These are phyloP conservation scores for Cerastoderma edule DNA, from an alignment of 2,888 invertebrate species.

Conservation along the genomic window DNA sequence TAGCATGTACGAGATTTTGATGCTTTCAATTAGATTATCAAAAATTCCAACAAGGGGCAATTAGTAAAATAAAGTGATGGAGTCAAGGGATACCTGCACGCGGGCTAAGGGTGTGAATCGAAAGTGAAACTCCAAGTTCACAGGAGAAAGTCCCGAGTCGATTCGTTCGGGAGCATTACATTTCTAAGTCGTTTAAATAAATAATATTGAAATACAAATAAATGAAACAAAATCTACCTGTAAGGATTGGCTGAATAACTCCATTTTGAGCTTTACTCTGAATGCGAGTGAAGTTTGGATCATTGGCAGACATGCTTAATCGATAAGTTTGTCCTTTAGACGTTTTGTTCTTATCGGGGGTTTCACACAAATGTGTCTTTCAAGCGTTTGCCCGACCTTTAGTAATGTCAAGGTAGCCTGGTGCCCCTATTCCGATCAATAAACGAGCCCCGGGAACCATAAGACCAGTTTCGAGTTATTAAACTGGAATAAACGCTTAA, in stretches of 20 bases:
- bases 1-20: no score
- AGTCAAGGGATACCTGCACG: no score
- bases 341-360: constrained; percentile 1
- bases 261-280: constrained; percentile 86
- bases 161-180: no score
- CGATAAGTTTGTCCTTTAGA: constrained; percentile 38
- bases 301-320: constrained; percentile 30
- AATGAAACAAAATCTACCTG: no score
- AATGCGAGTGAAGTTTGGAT: constrained; percentile 53
- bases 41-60: no score
- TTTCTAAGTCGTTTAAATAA: background rate
- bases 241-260: constrained; percentile 94
- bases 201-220: no score
- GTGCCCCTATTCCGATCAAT: background rate
- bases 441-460: background rate
- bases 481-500: no score
- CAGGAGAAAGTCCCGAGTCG: no score
- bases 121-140: constrained; percentile 55
- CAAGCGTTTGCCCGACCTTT: constrained; percentile 25
- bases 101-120: constrained; percentile 41
- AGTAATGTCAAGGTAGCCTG: background rate
- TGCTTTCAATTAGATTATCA: no score
- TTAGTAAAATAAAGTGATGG: no score
- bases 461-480: no score
- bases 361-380: background rate